A percentile compares a stretch with the other conserved stretches of the same genome.
Evolutionary conservation across 2,888 invertebrate genomes (phyloP).

Genomic region (Malthinus flaveolus): DNA sequence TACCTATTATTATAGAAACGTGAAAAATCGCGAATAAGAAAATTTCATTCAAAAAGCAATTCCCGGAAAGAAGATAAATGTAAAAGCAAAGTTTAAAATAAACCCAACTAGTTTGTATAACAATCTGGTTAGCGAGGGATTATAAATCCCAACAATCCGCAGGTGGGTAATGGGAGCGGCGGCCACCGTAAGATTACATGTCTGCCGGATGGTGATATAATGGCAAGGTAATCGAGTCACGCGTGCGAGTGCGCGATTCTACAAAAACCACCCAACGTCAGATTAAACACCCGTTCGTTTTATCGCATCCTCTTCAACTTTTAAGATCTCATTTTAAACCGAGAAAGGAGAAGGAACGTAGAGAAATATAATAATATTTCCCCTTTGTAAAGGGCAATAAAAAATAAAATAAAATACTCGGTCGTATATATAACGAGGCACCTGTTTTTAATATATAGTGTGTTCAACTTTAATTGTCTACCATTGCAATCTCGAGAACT

Average conservation of each 20-base stretch:
- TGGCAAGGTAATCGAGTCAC: slow-evolving; percentile 53
- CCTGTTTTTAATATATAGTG: slow-evolving; percentile 21
- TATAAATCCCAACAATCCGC: slow-evolving; percentile 48
- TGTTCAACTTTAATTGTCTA: too few relatives aligned
- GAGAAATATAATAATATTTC: slow-evolving; percentile 7
- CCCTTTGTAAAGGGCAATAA: slow-evolving; percentile 9
- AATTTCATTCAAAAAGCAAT: slow-evolving; percentile 29
- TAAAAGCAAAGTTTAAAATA: slow-evolving; percentile 36
- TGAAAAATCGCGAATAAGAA: too few relatives aligned
- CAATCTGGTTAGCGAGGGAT: slow-evolving; percentile 43
- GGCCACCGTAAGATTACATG: slow-evolving; percentile 52
- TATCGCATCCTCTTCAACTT: slow-evolving; percentile 17
- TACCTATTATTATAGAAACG: too few relatives aligned
- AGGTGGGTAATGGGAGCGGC: slow-evolving; percentile 46
- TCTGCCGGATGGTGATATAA: slow-evolving; percentile 53
- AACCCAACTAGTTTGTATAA: slow-evolving; percentile 37
- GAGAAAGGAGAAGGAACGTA: slow-evolving; percentile 10
- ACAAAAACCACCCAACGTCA: slow-evolving; percentile 18
- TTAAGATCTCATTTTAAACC: slow-evolving; percentile 17
- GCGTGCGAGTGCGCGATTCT: slow-evolving; percentile 40
- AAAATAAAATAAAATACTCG: slow-evolving; percentile 6
- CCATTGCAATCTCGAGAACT: background rate
- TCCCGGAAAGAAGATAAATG: slow-evolving; percentile 24
- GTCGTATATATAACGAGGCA: slow-evolving; percentile 15
- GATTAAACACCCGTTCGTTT: slow-evolving; percentile 21